phyloP scores from a whole-genome alignment of 2,888 invertebrate genomes.

The Yponomeuta cagnagella region DNA sequence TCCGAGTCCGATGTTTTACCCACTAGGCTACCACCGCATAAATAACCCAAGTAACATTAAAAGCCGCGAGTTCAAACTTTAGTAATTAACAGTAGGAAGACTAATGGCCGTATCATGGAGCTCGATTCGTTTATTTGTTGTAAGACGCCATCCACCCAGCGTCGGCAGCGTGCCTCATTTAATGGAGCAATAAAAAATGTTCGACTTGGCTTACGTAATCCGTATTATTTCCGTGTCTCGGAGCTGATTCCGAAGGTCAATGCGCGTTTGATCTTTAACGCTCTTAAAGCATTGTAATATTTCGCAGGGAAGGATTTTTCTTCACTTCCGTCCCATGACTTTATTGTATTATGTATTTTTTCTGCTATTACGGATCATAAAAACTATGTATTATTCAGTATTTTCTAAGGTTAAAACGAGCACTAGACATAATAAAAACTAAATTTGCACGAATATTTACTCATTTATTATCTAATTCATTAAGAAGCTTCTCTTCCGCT shows the following conservation, averaged over 20 bases:
- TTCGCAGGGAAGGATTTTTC: conserved; percentile 3
- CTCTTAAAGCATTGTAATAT: neutral
- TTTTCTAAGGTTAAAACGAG: no score
- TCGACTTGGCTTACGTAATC: conserved; percentile 72
- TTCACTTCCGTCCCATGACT: neutral
- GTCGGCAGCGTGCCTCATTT: conserved; percentile 68
- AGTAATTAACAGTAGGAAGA: conserved; percentile 51
- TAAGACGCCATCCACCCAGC: conserved; percentile 61
- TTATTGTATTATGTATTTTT: neutral
- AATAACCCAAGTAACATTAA: neutral
- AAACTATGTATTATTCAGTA: neutral
- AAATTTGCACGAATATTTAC: no score
- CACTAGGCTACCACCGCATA: no score
- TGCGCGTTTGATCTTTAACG: conserved; percentile 37
- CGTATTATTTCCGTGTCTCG: conserved; percentile 69
- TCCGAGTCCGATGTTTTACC: no score
- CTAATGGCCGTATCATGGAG: conserved; percentile 52
- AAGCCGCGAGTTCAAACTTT: conserved; percentile 25
- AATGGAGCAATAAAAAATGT: conserved; percentile 73
- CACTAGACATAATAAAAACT: no score
- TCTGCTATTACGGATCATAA: neutral
- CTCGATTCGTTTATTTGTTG: conserved; percentile 56
- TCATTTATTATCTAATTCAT: neutral
- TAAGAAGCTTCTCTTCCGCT: neutral
- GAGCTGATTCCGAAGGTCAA: conserved; percentile 55